Evolutionary conservation across 2,797 vertebrate genomes (phyloP), one percentile per base, ranked within the genome.

Genomic region (Esox masquinongy): DNA sequence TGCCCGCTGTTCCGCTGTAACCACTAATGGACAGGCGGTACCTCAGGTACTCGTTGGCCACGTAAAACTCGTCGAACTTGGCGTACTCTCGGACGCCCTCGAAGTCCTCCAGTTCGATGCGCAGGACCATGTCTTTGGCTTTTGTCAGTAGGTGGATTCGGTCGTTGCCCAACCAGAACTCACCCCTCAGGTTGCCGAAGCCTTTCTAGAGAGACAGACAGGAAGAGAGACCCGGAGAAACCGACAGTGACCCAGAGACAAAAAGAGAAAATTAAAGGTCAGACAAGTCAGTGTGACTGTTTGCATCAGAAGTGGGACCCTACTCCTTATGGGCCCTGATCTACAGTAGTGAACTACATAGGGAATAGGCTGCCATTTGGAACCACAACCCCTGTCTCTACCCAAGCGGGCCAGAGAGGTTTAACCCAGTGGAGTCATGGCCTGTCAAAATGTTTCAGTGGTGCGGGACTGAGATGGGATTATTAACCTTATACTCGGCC

Each of bases 141-240:
- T 95, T 98, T 74, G 97, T 97, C 88, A 99, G 92, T 78, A 97
- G 92, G 85, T 99, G 97, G 76, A 99, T 96, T 82, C 94, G 95
- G 87, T 99, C 97, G 3, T 99, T 99, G 53, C 98, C 98, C 71
- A 98, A 87, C 98, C 98, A 99, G 90, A 98, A 99, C 83, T 98
- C 97, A 4, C 61, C 61, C 61, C 24, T 24, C 9, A 5, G 61
- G 61, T 64, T 6, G 5, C 61, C 61, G 22, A 64, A 64, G 26
- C 61, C 61, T 15, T 1, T 31, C 24, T 31, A 8, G 26, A 56
- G 77, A 22, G 43, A 56, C 15, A 63, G 56, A 39, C 19, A 56
- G 53, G 73, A 22, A 16, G 29, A 64, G 24, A 24, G 5, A 63
- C 2, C 4, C 3, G 26, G 29, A 64, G 22, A 26, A 9, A 26